These are phyloP conservation scores for Macropus fuliginosus DNA, from an alignment of 2,797 vertebrate genomes.

Conservation along the genomic window DNA sequence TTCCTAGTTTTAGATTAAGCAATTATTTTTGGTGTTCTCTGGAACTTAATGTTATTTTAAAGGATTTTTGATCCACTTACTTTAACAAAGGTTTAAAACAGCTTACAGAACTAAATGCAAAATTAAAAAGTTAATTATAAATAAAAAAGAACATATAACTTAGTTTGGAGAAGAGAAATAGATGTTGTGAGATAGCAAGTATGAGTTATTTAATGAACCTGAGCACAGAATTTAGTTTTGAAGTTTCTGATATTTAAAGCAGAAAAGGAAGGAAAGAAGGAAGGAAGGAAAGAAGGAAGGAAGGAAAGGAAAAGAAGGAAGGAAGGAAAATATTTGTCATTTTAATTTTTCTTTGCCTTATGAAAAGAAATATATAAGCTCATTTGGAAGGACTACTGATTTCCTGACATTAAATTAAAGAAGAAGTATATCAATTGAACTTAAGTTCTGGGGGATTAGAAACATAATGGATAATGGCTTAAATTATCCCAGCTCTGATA, in stretches of 20 bases:
- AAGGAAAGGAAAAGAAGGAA: too few species aligned
- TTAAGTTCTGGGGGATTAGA: neutral
- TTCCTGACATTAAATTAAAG: neutral
- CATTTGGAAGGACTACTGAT: neutral
- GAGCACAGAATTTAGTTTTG: neutral
- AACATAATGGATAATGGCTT: neutral
- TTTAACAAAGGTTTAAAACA: neutral
- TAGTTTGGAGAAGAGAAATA: neutral
- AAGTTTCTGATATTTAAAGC: neutral
- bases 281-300: neutral
- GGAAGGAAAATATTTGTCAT: neutral
- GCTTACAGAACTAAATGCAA: neutral
- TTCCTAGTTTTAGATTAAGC: neutral
- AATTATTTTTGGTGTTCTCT: neutral
- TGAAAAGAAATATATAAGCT: neutral
- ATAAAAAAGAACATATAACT: neutral
- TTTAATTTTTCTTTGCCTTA: neutral
- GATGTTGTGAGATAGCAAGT: neutral
- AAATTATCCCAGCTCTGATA: neutral
- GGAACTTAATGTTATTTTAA: neutral
- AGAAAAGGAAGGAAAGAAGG: neutral
- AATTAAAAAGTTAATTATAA: neutral
- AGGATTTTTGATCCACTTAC: neutral
- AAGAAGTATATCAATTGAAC: neutral
- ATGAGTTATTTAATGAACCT: neutral